Percentiles rank a stretch among this genome's conserved stretches.
Conservation (phyloP, 2,888 invertebrate species). For the Ichneumoninae sp. region DNA sequence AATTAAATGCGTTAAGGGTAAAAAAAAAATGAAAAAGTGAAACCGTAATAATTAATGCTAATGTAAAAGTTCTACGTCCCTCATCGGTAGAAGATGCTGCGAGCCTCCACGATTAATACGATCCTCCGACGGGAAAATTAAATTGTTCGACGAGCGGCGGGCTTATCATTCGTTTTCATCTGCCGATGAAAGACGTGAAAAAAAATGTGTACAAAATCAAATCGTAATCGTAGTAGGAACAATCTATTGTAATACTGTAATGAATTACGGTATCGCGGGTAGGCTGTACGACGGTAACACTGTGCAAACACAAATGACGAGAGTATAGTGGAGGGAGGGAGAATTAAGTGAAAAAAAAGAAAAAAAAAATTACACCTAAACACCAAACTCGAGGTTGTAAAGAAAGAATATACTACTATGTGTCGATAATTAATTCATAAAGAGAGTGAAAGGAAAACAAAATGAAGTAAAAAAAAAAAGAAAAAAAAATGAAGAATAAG, state of each 20-base stretch:
- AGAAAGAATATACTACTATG: constrained; percentile 67
- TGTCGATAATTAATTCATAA: constrained; percentile 78
- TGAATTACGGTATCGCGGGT: constrained; percentile 18
- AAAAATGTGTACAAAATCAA: constrained; percentile 76
- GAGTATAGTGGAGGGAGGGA: neutral
- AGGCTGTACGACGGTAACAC: constrained; percentile 64
- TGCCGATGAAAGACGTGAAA: constrained; percentile 74
- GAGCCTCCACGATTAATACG: neutral
- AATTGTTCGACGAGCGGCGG: neutral
- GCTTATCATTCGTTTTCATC: constrained; percentile 67
- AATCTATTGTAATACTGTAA: constrained; percentile 72
- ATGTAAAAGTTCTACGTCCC: constrained; percentile 46
- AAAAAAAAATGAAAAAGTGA: constrained; percentile 24
- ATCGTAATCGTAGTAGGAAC: constrained; percentile 79
- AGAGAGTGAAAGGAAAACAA: constrained; percentile 61
- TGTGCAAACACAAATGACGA: constrained; percentile 71
- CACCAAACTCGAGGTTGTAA: constrained; percentile 80
- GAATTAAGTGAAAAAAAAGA: constrained; percentile 35
- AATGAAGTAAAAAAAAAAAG: constrained; percentile 48
- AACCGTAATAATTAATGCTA: constrained; percentile 41
- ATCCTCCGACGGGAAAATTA: neutral
- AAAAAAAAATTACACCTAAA: constrained; percentile 49
- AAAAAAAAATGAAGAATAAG: constrained; percentile 28
- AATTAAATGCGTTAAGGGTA: constrained; percentile 61
- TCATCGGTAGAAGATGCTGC: constrained; percentile 46